These are phyloP conservation scores for Imbricaverruca yamaguchii DNA, from an alignment of 2,888 invertebrate species.

Conservation along the genomic window DNA sequence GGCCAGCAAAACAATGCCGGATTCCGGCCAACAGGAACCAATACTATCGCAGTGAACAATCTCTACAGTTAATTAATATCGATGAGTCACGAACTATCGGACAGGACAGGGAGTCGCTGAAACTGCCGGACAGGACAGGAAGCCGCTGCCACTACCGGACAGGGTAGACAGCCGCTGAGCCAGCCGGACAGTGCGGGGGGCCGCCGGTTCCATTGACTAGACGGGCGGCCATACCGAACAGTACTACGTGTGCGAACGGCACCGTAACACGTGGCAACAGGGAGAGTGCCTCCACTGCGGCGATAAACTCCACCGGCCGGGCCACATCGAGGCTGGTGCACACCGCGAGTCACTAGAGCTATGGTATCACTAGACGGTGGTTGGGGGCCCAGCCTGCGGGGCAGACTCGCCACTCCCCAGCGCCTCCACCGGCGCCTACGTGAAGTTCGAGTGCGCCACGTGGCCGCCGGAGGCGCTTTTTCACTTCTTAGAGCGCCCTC, in stretches of 20 bases:
- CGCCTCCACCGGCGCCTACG: neutral
- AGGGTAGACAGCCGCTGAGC: too few species aligned
- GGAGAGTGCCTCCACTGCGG: too few species aligned
- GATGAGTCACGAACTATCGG: neutral
- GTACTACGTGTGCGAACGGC: too few species aligned
- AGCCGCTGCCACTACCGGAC: too few species aligned
- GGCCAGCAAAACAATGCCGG: too few species aligned
- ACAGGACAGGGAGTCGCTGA: too few species aligned
- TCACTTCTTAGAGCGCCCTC: conserved; percentile 53
- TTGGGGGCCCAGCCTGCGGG: neutral
- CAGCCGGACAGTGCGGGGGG: neutral
- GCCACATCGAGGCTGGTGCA: neutral
- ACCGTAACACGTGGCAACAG: too few species aligned
- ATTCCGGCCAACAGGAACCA: neutral
- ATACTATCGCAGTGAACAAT: conserved; percentile 8
- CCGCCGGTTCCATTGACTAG: neutral
- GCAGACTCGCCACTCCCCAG: too few species aligned
- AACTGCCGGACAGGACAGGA: too few species aligned
- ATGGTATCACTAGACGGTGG: neutral
- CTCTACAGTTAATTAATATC: conserved; percentile 11
- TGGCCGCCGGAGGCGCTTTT: neutral
- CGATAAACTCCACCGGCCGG: neutral
- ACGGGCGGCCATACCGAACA: neutral
- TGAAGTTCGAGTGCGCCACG: too few species aligned
- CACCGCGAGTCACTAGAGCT: neutral